Base-by-base conservation (phyloP, 2,888 invertebrate species). In the Caenorhabditis uteleia region DNA sequence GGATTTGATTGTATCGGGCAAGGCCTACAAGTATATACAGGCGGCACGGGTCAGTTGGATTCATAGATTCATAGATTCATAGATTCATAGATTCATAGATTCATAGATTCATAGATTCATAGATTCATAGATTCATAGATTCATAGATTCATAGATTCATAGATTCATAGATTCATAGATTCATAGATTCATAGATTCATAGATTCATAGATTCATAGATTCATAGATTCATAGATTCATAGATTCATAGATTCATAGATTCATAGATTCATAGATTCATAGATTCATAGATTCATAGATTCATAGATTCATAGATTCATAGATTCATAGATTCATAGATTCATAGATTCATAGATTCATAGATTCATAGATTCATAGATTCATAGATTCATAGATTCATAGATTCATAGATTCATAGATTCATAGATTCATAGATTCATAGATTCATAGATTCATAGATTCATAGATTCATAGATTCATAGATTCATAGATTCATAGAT, bases 1-100 rank as follows among this genome's bases (percentile, higher is more conserved):
- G 57, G 55, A 64, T 33, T 50, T 65, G 46, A 76, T 76, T 40
- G 55, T 73, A 10, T 73, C 76, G 20, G 74, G 71, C 26, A 73
- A 72, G 45, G 67, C 69, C 29, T 23, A 34, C 18, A 70, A 70
- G 42, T 74, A 69, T 46, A 49, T 58, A 20, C 56, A 66, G 20
- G 70, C 70, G 20, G 16, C 27, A 12, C 3, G 27, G 16, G 40
- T 40, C 3, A 7, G 25, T 25, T n/a, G 10, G 5, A 3, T n/a
- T 12, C 14, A 12, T 7, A 34, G 4, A 34, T n/a, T n/a, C n/a
- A n/a, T 14, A 34, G 5, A n/a, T n/a, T n/a, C 8, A 34, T 34
- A n/a, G 8, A n/a, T 14, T 12, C n/a, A 14, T 12, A 7, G n/a
- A 7, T 14, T 12, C 14, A 12, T 7, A 34, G 4, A 34, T n/a